Percentiles rank a stretch among this genome's conserved stretches.
Conservation (phyloP, 2,888 invertebrate genomes). For the Hanleya hanleyi region DNA sequence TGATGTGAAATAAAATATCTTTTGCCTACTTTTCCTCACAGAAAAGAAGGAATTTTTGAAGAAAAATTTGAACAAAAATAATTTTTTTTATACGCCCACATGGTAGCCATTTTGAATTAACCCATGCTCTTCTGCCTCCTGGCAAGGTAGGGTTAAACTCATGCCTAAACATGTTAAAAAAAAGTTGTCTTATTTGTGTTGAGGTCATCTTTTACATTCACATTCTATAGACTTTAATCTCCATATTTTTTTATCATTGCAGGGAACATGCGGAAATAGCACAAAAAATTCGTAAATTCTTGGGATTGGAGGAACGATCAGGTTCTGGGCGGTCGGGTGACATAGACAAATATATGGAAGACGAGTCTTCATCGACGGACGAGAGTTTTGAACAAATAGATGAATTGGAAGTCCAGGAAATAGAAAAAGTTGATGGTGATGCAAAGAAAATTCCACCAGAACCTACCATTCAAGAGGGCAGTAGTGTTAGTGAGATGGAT, state of each 20-base stretch:
- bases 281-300: slow-evolving; percentile 48
- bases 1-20: too few relatives aligned
- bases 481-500: too few relatives aligned
- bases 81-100: background rate
- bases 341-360: slow-evolving; percentile 24
- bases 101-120: background rate
- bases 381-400: slow-evolving; percentile 47
- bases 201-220: background rate
- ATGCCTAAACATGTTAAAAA: too few relatives aligned
- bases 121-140: background rate
- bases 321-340: slow-evolving; percentile 14
- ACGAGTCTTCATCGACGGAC: slow-evolving; percentile 30
- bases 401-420: background rate
- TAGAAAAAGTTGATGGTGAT: background rate
- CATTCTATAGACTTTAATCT: background rate
- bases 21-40: too few relatives aligned
- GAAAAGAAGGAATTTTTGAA: too few relatives aligned
- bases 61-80: too few relatives aligned
- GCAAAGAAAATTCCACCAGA: background rate
- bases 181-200: too few relatives aligned
- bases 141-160: too few relatives aligned
- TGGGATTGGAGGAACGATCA: slow-evolving; percentile 36
- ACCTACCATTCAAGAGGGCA: too few relatives aligned
- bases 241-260: background rate
- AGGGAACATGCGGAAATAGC: slow-evolving; percentile 52